Evolutionary conservation across 2,113 vertebrate species (phyloP).

Genomic region (Neotoma lepida): DNA sequence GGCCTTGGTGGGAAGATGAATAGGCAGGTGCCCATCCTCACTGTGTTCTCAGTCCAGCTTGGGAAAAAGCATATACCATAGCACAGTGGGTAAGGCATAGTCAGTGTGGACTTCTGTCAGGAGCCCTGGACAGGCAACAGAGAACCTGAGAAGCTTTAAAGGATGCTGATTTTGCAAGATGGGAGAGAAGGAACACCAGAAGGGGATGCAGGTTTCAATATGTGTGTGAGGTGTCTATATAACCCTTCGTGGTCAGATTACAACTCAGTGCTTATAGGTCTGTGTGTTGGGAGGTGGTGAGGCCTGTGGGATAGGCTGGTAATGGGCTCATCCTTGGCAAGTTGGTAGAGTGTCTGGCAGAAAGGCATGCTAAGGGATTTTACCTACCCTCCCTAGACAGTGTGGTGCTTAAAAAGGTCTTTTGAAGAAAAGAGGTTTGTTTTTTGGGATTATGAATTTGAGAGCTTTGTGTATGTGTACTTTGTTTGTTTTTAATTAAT

Average conservation of each 20-base stretch:
- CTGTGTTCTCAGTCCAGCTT: not conserved
- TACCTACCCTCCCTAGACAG: not conserved
- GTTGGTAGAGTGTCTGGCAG: not conserved
- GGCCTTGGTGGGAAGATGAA: not conserved
- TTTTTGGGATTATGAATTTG: not conserved
- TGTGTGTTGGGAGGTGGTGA: not conserved
- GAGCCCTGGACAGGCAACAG: not conserved
- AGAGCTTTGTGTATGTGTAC: not conserved
- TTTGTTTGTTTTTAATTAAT: not conserved
- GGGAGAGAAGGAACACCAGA: not conserved
- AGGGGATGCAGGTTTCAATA: not conserved
- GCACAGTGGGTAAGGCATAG: not conserved
- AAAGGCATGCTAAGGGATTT: not conserved
- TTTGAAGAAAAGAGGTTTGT: not conserved
- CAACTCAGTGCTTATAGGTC: not conserved
- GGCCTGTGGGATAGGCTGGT: not conserved
- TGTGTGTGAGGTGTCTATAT: not conserved
- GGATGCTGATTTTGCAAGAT: not conserved
- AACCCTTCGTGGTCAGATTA: not conserved
- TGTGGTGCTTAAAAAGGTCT: not conserved
- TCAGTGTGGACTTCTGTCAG: not conserved
- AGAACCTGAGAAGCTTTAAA: not conserved
- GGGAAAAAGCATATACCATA: not conserved
- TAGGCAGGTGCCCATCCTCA: fast-evolving
- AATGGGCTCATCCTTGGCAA: not conserved